Conservation (phyloP, 2,113 vertebrate species). For the Leucoraja erinaceus region DNA sequence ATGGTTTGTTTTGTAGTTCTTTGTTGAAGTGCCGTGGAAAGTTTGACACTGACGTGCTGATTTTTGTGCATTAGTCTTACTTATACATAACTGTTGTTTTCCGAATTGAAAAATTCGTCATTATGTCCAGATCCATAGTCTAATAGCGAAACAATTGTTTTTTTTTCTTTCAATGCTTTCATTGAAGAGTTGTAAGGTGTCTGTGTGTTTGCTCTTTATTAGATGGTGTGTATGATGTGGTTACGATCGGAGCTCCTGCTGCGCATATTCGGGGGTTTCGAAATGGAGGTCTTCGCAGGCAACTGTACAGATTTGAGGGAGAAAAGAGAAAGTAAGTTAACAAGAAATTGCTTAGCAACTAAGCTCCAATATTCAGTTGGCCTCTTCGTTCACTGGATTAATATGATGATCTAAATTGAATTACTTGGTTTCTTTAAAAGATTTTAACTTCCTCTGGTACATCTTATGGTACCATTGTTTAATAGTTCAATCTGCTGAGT, state of each 20-base stretch:
- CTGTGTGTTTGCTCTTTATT: constrained; percentile 41
- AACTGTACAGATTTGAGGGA: constrained; percentile 78
- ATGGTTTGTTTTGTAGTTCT: too few relatives aligned
- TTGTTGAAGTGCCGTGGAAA: too few relatives aligned
- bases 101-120: background rate
- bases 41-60: background rate
- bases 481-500: background rate
- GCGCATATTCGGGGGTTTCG: constrained; percentile 96
- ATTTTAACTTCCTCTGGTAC: background rate
- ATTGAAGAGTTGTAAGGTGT: background rate
- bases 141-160: background rate
- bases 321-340: constrained; percentile 86
- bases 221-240: constrained; percentile 88
- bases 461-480: background rate
- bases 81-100: background rate
- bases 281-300: constrained; percentile 83
- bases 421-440: background rate
- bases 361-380: background rate
- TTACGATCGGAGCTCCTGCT: constrained; percentile 89
- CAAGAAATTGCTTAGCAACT: background rate
- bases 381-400: background rate
- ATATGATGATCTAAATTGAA: background rate
- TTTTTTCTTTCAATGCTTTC: too few relatives aligned
- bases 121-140: background rate
- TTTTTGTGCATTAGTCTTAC: background rate